Evolutionary conservation across 2,888 invertebrate genomes (phyloP), one percentile per base, ranked within the genome.

Genomic region (Pammene aurita): DNA sequence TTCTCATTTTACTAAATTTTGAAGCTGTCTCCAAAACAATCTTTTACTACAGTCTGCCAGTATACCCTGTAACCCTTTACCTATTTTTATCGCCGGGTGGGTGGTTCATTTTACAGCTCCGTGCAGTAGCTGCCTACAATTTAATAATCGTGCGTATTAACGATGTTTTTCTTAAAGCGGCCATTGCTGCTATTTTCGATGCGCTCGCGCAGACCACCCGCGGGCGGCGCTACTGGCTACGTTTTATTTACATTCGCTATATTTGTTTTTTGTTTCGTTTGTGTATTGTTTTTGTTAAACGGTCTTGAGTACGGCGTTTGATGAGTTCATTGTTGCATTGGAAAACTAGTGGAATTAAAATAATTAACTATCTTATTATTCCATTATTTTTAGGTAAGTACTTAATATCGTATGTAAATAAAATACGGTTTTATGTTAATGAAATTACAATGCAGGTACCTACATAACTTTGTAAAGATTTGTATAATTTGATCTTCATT

Each of bases 121-220:
- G 78, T 77, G 81, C 90, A 87, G 88, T 89, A 91, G 92, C 90
- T 84, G 87, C 80, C 85, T 86, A 84, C 84, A 83, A 87, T 90
- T 86, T 89, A 88, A 90, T 89, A 90, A 88, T 87, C 88, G 77
- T 80, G 75, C 75, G 75, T 84, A 85, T 89, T 88, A 89, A 91
- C 89, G 86, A 89, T 89, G 91, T 90, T 92, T 90, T 91, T 89
- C 89, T 88, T 90, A 85, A 84, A 84, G 83, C 85, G 80, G 83
- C 80, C 77, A 81, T 82, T 78, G 81, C 75, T 76, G 85, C 84
- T 91, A 92, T 92, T 92, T 90, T 76, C 80, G 89, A 83, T 82
- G 82, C 81, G 82, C 79, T 73, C 67, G 82, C 84, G 85, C 84
- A 78, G 91, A 90, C 92, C 91, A 91, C 91, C 91, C 89, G 84